Evolutionary conservation across 2,888 invertebrate species (phyloP).

Genomic region (Xestobium rufovillosum): DNA sequence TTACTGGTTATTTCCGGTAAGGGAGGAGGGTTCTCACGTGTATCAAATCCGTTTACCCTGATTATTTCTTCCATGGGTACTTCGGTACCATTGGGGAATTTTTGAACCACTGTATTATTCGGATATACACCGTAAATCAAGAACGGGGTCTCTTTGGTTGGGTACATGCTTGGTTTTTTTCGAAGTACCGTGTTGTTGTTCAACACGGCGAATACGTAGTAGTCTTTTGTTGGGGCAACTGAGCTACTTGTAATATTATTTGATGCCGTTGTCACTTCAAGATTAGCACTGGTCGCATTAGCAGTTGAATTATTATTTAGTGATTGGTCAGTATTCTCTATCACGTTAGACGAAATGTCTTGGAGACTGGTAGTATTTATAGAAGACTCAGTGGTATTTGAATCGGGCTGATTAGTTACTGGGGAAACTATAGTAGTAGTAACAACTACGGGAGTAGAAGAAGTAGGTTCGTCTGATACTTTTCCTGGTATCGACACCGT

Average conservation of each 20-base stretch:
- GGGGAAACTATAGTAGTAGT: constrained; percentile 8
- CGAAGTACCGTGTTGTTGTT: constrained; percentile 73
- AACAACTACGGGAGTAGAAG: constrained; percentile 11
- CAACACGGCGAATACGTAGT: constrained; percentile 66
- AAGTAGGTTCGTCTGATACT: constrained; percentile 28
- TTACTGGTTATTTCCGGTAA: constrained; percentile 58
- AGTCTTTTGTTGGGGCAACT: constrained; percentile 54
- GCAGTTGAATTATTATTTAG: neutral
- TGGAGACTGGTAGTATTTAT: constrained; percentile 9
- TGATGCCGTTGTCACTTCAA: too few relatives aligned
- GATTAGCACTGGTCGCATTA: neutral
- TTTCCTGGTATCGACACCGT: constrained; percentile 48
- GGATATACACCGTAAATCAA: constrained; percentile 70
- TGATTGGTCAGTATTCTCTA: constrained; percentile 20
- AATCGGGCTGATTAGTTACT: too few relatives aligned
- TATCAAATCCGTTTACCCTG: constrained; percentile 52
- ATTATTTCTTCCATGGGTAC: constrained; percentile 55
- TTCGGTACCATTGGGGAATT: constrained; percentile 72
- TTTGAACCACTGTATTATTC: constrained; percentile 70
- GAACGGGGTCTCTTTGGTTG: constrained; percentile 63
- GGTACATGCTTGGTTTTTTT: constrained; percentile 61
- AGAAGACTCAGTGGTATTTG: constrained; percentile 11
- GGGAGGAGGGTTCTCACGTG: constrained; percentile 46
- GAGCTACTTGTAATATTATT: constrained; percentile 20
- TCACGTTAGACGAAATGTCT: constrained; percentile 10